A percentile compares a stretch with the other conserved stretches of the same genome.
Conservation (phyloP, 2,797 vertebrate genomes). For the Falco cherrug region DNA sequence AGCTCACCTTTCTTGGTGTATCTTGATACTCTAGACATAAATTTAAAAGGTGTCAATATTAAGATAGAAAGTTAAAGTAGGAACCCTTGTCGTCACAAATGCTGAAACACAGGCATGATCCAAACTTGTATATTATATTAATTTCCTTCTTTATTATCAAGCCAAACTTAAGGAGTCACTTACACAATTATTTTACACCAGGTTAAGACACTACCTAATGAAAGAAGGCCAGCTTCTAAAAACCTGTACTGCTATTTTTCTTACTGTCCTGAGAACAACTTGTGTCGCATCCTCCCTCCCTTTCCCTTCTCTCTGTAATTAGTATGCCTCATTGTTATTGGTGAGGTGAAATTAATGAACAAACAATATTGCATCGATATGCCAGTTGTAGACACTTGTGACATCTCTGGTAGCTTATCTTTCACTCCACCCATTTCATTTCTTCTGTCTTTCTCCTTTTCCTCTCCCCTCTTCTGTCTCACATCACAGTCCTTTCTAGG, state of each 20-base stretch:
- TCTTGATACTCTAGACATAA: neutral
- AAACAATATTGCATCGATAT: neutral
- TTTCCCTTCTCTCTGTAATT: neutral
- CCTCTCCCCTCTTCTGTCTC: neutral
- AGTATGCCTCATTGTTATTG: neutral
- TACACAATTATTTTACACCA: neutral
- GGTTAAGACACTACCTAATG: neutral
- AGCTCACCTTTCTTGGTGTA: neutral
- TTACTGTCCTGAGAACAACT: neutral
- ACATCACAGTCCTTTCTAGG: neutral
- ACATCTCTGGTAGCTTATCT: neutral
- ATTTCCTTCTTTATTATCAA: neutral
- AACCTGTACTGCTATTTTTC: neutral
- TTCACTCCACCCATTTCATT: neutral
- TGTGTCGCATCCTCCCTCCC: accelerated
- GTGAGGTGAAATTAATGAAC: neutral
- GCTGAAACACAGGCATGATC: neutral
- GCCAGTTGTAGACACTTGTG: neutral
- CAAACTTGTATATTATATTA: neutral
- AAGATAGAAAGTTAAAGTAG: neutral
- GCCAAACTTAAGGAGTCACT: neutral
- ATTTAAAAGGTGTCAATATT: neutral
- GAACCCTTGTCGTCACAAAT: neutral
- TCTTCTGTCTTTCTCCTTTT: neutral
- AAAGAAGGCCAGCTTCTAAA: neutral